phyloP scores from a whole-genome alignment of 2,888 invertebrate species.

The Sminthurides aquaticus region DNA sequence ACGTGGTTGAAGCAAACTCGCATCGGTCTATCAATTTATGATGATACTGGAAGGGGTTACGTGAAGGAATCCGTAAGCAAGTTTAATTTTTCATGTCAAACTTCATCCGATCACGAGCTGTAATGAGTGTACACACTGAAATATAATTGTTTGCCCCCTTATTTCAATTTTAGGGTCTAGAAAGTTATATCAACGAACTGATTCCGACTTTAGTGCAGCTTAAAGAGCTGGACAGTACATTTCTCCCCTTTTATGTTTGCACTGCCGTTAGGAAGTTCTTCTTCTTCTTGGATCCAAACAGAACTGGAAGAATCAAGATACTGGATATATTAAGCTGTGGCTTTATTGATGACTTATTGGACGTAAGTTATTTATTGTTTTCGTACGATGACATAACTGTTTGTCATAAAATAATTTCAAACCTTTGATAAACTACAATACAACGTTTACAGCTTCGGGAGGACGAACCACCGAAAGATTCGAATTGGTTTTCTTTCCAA shows the following conservation, averaged over 20 bases:
- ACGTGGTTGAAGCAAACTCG: slow-evolving; percentile 92
- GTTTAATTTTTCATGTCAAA: no score
- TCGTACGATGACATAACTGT: not conserved
- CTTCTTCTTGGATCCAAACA: slow-evolving; percentile 85
- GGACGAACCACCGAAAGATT: slow-evolving; percentile 74
- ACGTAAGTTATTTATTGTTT: slow-evolving; percentile 57
- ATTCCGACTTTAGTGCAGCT: slow-evolving; percentile 86
- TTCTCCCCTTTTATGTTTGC: slow-evolving; percentile 88
- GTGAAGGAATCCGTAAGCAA: slow-evolving; percentile 66
- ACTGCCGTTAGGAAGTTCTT: slow-evolving; percentile 92
- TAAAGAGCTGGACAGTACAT: slow-evolving; percentile 82
- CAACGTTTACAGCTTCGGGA: slow-evolving; percentile 59
- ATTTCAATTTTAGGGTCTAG: slow-evolving; percentile 64
- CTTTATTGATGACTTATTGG: slow-evolving; percentile 83
- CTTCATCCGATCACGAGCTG: no score
- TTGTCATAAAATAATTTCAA: no score
- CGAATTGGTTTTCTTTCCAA: slow-evolving; percentile 85
- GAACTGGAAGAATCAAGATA: slow-evolving; percentile 81
- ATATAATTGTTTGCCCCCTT: no score
- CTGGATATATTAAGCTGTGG: slow-evolving; percentile 85
- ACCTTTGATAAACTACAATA: not conserved
- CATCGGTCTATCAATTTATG: slow-evolving; percentile 86
- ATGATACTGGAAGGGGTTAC: slow-evolving; percentile 85
- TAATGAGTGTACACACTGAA: no score
- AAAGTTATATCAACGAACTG: slow-evolving; percentile 87